Conservation (phyloP, 2,797 vertebrate genomes). For the Pachyuromys duprasi region DNA sequence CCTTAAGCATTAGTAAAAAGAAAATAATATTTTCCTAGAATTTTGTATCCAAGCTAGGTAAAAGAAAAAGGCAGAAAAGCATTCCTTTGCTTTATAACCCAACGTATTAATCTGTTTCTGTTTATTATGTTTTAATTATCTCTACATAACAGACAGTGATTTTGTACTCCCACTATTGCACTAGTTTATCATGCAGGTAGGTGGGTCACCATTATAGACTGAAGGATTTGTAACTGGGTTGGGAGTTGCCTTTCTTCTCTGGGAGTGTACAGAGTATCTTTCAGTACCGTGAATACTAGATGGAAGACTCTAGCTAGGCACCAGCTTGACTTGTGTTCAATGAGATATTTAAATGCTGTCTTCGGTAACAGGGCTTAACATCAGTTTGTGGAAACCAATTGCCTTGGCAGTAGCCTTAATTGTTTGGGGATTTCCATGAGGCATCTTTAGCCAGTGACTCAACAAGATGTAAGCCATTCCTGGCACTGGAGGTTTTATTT, state of each 20-base stretch:
- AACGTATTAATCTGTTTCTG: not conserved
- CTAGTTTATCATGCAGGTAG: not conserved
- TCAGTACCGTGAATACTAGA: not conserved
- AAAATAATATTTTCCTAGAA: conserved; percentile 32
- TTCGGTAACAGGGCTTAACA: not conserved
- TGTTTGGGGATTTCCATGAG: not conserved
- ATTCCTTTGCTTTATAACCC: not conserved
- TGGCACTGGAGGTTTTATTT: not conserved
- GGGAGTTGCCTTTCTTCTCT: not conserved
- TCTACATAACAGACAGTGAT: not conserved
- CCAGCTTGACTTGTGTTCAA: not conserved
- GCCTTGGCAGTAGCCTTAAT: not conserved
- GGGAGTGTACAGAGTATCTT: not conserved
- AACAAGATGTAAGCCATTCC: not conserved
- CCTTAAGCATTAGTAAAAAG: conserved; percentile 9
- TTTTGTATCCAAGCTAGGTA: not conserved
- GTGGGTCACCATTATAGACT: not conserved
- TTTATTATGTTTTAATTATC: conserved; percentile 4
- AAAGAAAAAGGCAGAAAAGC: conserved; percentile 25
- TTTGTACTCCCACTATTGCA: not conserved
- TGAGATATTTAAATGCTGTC: not conserved
- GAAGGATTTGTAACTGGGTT: not conserved
- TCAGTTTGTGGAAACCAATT: not conserved
- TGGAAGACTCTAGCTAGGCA: not conserved
- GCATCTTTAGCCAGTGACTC: not conserved